A percentile compares a stretch with the other conserved stretches of the same genome.
Evolutionary conservation across 2,797 vertebrate species (phyloP).

Genomic region (Rhinogobio ventralis): DNA sequence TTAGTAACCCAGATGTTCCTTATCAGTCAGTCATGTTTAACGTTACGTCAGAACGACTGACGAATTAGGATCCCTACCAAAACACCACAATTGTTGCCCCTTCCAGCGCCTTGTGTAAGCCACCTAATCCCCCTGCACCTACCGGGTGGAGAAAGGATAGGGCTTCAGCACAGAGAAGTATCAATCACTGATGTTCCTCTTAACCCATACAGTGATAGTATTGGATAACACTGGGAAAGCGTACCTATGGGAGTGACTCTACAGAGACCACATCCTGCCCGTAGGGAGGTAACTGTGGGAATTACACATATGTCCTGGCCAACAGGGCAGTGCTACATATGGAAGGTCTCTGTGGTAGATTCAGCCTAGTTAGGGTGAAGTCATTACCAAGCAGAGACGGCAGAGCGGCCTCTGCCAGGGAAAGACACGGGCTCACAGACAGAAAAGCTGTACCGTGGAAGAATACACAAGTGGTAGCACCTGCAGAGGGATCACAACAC

Average conservation of each 20-base stretch:
- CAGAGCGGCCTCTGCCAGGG: too few species aligned
- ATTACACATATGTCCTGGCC: background rate
- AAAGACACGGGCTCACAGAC: too few species aligned
- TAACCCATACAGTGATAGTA: too few species aligned
- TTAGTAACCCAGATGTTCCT: background rate
- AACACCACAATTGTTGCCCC: background rate
- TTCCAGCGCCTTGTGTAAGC: background rate
- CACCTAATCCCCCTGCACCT: background rate
- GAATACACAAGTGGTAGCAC: too few species aligned
- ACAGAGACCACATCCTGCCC: background rate
- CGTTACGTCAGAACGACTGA: background rate
- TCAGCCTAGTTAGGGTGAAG: too few species aligned
- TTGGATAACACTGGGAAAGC: background rate
- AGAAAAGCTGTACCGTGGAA: too few species aligned
- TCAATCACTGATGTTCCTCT: background rate
- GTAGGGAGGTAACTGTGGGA: background rate
- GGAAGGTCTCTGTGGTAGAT: background rate
- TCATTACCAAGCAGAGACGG: too few species aligned
- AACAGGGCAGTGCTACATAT: background rate
- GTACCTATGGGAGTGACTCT: background rate
- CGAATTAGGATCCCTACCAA: background rate
- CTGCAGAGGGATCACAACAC: too few species aligned
- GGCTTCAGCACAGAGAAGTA: too few species aligned
- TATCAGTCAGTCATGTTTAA: background rate
- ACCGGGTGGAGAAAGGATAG: background rate